Evolutionary conservation across 2,888 invertebrate genomes (phyloP).

Genomic region (Orchestes rusci): DNA sequence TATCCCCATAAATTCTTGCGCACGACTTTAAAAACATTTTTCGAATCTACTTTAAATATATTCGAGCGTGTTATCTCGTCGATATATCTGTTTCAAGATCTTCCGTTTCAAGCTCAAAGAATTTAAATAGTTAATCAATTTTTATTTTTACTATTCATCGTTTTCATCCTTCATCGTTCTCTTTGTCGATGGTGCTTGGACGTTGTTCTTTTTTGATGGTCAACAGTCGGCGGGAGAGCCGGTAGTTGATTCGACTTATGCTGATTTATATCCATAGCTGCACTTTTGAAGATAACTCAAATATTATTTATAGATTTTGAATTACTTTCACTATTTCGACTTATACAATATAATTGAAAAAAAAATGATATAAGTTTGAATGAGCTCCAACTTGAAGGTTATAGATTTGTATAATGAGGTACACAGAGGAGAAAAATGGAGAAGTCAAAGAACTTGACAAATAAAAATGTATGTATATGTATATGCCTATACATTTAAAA

Average conservation of each 20-base stretch:
- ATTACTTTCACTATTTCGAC: too few species aligned
- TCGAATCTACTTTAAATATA: slow-evolving; percentile 19
- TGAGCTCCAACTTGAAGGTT: too few species aligned
- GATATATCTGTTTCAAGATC: slow-evolving; percentile 23
- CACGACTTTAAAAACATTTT: slow-evolving; percentile 11
- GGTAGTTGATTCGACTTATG: slow-evolving; percentile 11
- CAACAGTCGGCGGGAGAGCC: slow-evolving; percentile 8
- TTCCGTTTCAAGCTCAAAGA: slow-evolving; percentile 18
- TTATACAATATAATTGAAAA: too few species aligned
- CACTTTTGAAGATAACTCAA: too few species aligned
- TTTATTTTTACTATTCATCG: slow-evolving; percentile 27
- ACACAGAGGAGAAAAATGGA: too few species aligned
- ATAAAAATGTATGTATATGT: too few species aligned
- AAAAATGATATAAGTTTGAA: too few species aligned
- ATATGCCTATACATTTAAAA: too few species aligned
- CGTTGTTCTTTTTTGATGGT: slow-evolving; percentile 15
- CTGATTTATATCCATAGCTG: neutral
- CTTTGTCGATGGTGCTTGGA: slow-evolving; percentile 16
- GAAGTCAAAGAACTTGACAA: too few species aligned
- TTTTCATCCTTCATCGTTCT: slow-evolving; percentile 22
- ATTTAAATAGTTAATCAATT: slow-evolving; percentile 27
- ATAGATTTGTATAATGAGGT: too few species aligned
- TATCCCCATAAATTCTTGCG: too few species aligned
- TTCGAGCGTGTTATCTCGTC: slow-evolving; percentile 17
- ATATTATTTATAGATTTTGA: too few species aligned